A percentile compares a stretch with the other conserved stretches of the same genome.
Conservation (phyloP, 64 coral and sea anemone species). For the Dendronephthya gigantea region DNA sequence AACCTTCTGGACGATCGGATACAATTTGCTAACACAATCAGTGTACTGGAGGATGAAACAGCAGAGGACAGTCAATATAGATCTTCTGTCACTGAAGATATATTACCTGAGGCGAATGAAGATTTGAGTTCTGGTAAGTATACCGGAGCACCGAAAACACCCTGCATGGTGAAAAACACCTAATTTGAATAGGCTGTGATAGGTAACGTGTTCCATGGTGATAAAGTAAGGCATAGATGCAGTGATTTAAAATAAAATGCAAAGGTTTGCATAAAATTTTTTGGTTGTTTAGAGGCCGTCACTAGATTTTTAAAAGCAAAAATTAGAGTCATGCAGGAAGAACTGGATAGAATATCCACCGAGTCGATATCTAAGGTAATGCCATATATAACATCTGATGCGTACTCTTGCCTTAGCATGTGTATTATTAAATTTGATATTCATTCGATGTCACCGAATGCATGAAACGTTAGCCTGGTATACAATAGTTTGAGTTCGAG, state of each 20-base stretch:
- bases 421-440: neutral
- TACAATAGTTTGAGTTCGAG: too few species aligned
- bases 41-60: slow-evolving; percentile 64
- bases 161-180: too few species aligned
- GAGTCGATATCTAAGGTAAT: slow-evolving; percentile 76
- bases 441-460: too few species aligned
- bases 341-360: slow-evolving; percentile 71
- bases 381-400: too few species aligned
- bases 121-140: slow-evolving; percentile 74
- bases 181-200: too few species aligned
- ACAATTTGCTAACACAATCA: slow-evolving; percentile 63
- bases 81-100: slow-evolving; percentile 39
- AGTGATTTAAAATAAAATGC: neutral
- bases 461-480: too few species aligned
- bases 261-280: neutral
- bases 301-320: slow-evolving; percentile 90
- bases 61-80: slow-evolving; percentile 51
- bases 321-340: slow-evolving; percentile 93
- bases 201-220: too few species aligned
- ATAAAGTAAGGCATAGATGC: too few species aligned
- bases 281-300: slow-evolving; percentile 60
- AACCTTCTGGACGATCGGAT: slow-evolving; percentile 68
- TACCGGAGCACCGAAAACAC: too few species aligned
- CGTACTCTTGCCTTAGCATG: too few species aligned
- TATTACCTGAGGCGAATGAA: slow-evolving; percentile 65